Percentiles rank a stretch among this genome's conserved stretches.
Evolutionary conservation across 2,888 invertebrate species (phyloP).

Genomic region (Pyralis farinalis): DNA sequence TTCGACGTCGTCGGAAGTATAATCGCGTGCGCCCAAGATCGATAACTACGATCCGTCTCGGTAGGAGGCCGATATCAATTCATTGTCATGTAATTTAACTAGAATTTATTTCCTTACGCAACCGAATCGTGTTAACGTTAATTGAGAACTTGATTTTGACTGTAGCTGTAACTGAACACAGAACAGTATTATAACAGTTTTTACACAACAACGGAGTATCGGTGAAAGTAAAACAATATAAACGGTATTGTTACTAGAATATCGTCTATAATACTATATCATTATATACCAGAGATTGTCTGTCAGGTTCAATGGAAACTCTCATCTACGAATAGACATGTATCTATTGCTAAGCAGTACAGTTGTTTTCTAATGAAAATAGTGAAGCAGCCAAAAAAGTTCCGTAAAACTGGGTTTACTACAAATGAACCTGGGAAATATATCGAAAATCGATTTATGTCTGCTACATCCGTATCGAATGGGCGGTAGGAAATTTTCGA

Average conservation of each 20-base stretch:
- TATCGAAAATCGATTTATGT: too few species aligned
- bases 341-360: too few species aligned
- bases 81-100: constrained; percentile 1
- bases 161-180: not conserved
- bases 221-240: too few species aligned
- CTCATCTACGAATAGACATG: too few species aligned
- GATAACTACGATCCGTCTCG: constrained; percentile 2
- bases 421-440: too few species aligned
- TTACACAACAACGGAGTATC: not conserved
- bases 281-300: too few species aligned
- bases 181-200: constrained; percentile 3
- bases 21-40: constrained; percentile 1
- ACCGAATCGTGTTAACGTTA: not conserved
- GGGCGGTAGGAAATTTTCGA: too few species aligned
- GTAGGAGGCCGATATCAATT: constrained; percentile 1
- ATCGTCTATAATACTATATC: not conserved
- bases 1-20: constrained; percentile 2
- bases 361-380: too few species aligned
- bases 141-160: not conserved
- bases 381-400: too few species aligned
- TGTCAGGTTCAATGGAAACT: too few species aligned
- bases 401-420: too few species aligned
- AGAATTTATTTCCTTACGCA: constrained; percentile 11
- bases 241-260: not conserved
- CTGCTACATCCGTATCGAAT: too few species aligned